These are phyloP conservation scores for Rhinoraja longicauda DNA, from an alignment of 2,797 vertebrate species.

Conservation along the genomic window DNA sequence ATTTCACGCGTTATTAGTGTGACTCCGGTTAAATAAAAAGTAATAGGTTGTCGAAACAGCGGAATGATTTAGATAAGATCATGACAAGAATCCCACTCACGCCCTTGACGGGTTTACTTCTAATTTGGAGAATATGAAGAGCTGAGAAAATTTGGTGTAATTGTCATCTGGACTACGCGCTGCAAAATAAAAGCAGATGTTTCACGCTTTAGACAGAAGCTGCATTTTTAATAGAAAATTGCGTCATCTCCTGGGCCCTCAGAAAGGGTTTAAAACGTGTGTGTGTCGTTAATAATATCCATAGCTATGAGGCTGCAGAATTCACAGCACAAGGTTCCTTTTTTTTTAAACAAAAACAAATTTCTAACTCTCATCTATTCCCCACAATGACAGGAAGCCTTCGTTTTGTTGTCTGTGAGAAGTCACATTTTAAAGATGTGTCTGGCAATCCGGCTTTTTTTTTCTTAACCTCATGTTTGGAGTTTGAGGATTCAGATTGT, in stretches of 20 bases:
- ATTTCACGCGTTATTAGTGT: slow-evolving; percentile 3
- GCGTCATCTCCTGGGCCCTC: slow-evolving; percentile 14
- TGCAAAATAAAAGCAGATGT: slow-evolving; percentile 20
- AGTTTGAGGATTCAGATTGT: slow-evolving; percentile 56
- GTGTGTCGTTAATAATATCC: background rate
- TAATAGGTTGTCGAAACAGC: background rate
- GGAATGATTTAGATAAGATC: background rate
- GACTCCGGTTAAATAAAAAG: background rate
- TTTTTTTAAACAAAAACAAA: background rate
- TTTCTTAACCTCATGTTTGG: slow-evolving; percentile 52
- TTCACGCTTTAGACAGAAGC: slow-evolving; percentile 8
- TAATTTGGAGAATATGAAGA: background rate
- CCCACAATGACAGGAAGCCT: background rate
- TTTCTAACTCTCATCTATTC: background rate
- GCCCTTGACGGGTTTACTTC: background rate
- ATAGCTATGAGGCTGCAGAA: background rate
- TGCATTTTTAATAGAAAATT: slow-evolving; percentile 33
- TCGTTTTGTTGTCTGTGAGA: background rate
- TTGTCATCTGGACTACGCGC: background rate
- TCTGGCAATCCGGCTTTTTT: slow-evolving; percentile 48
- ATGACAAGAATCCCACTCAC: too few species aligned
- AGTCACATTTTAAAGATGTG: background rate
- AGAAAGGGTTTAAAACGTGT: background rate
- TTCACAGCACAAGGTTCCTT: background rate
- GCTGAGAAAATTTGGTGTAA: background rate